Evolutionary conservation across 2,113 vertebrate genomes (phyloP), one percentile per base, ranked within the genome.

Genomic region (Euleptes europaea): DNA sequence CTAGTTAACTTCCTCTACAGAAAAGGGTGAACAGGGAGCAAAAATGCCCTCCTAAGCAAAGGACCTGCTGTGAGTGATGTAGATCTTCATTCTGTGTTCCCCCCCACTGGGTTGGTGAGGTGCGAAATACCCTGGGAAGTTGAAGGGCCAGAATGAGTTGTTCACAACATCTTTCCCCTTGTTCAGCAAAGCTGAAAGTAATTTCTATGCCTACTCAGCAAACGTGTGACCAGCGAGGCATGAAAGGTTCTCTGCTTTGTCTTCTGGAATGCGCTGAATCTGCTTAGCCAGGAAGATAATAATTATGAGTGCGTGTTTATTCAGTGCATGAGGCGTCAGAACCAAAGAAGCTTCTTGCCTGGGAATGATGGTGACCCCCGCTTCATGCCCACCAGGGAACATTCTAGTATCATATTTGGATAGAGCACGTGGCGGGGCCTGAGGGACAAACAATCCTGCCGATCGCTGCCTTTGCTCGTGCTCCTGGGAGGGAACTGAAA

Each of bases 181-280:
- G 47, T 74, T 92, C 65, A 71, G 72, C 44, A 5, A 70, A 75
- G 66, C 60, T 86, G 78, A 76, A 63, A 84, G 82, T 35, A 85
- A 83, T 84, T 33, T 60, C 86, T 66, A 69, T 69, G 85, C 1
- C 17, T 65, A 87, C 49, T 63, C 2, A 69, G 3, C 33, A 87
- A 2, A 84, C 4, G 0, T 0, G 44, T 54, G 82, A 78, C 76
- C 91, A 81, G 75, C 0, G 3, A 92, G 81, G 66, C 80, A 82
- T 80, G 83, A 44, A 3, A 47, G 69, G 17, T 78, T 87, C 19
- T 88, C 28, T 60, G 57, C 83, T 35, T 66, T 72, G 74, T 44
- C 40, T 70, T 77, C 90, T 75, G 84, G 73, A 71, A 65, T 73
- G 75, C 14, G 57, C 67, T 19, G 88, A 81, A 12, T 15, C 71